Evolutionary conservation across 2,797 vertebrate species (phyloP), one percentile per base, ranked within the genome.

Genomic region (Pempheris klunzingeri): DNA sequence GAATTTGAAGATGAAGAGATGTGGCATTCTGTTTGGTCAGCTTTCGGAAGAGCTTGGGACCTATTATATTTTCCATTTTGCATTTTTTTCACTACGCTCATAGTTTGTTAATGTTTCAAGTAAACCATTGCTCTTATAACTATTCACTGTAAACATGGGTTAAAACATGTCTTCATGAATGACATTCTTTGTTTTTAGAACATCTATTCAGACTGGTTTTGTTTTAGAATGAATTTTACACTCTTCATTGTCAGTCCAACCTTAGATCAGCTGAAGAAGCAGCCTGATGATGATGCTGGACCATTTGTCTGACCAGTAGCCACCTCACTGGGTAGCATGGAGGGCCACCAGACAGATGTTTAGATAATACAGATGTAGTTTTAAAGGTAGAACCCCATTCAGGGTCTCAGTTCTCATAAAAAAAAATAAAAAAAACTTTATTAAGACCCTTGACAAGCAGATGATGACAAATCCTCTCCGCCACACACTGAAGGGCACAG

Each of bases 401-500:
- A 9, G 20, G n/a, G 43, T 53, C 64, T 71, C 2, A 47, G 50
- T 53, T 69, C 71, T 71, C 26, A 50, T 5, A 28, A 44, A 74
- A 39, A 76, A 73, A 47, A 32, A 4, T 4, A 32, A 32, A 63
- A 66, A n/a, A 53, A 70, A 54, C 38, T 58, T 69, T 54, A 66
- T 86, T 60, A 59, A 77, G 65, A 50, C 18, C 49, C 10, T 50
- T 52, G 71, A 81, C 75, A 57, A 76, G 69, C 47, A 72, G 61
- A 75, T 69, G 74, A 90, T 85, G 68, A 90, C 84, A 82, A 72
- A 78, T 80, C 41, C 22, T 73, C 74, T 61, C 53, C 14, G 54
- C 64, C 66, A 64, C 74, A 72, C 76, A 77, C 66, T 81, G 90
- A 90, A 90, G 89, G 87, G 70, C 88, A 85, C 60, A 73, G n/a